Evolutionary conservation across 1,140 invertebrate species (phyloP).

Genomic region (Arion vulgaris): DNA sequence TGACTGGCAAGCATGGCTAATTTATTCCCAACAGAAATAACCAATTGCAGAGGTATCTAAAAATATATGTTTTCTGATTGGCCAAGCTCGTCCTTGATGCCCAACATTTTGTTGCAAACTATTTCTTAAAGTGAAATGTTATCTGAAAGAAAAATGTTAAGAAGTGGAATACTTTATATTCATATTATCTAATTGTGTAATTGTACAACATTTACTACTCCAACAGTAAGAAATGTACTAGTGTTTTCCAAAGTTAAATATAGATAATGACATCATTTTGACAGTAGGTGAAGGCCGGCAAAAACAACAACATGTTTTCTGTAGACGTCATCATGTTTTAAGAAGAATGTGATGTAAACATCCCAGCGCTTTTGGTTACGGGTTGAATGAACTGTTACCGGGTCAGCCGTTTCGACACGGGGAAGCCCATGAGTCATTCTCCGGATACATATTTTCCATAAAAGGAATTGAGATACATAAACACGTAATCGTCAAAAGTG

Average conservation of each 20-base stretch:
- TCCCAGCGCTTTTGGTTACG: neutral
- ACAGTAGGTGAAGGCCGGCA: neutral
- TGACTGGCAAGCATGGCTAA: neutral
- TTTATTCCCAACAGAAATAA: neutral
- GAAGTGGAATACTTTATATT: neutral
- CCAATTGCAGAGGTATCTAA: neutral
- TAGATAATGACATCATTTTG: neutral
- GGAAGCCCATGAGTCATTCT: constrained; percentile 1
- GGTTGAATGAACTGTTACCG: neutral
- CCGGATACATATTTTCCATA: neutral
- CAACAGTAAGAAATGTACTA: neutral
- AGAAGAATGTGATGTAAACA: neutral
- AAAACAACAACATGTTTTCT: neutral
- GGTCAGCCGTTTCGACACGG: neutral
- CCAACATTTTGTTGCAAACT: neutral
- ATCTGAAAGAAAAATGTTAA: neutral
- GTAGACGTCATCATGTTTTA: constrained; percentile 3
- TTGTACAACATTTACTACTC: neutral
- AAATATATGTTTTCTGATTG: neutral
- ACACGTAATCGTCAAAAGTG: no score
- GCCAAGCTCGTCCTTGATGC: neutral
- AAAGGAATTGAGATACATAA: neutral
- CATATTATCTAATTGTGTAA: neutral
- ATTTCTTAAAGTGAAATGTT: neutral
- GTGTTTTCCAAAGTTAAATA: neutral